These are phyloP conservation scores for Corella eumyota DNA, from an alignment of 23 tunicate species.

Conservation along the genomic window DNA sequence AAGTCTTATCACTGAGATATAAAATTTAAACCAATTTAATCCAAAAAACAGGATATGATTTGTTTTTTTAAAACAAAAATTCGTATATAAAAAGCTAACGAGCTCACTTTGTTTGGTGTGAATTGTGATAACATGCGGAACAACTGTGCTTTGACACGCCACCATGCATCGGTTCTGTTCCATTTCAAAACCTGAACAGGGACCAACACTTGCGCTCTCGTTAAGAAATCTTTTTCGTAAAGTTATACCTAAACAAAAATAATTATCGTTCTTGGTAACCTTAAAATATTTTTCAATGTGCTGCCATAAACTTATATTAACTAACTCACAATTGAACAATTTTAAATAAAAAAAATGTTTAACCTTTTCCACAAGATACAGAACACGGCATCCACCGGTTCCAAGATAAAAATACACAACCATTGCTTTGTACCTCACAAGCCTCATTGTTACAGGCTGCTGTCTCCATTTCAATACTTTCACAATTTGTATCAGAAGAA, in stretches of 20 bases:
- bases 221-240: slow-evolving; percentile 58
- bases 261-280: no score
- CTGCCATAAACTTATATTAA: neutral
- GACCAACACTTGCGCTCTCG: slow-evolving; percentile 12
- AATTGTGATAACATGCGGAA: no score
- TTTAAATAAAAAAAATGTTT: neutral
- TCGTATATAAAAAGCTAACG: no score
- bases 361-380: slow-evolving; percentile 85
- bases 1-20: no score
- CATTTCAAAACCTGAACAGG: slow-evolving; percentile 63
- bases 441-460: slow-evolving; percentile 23
- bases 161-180: slow-evolving; percentile 65
- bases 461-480: slow-evolving; percentile 11
- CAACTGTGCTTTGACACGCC: slow-evolving; percentile 29
- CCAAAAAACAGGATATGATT: no score
- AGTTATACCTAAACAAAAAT: slow-evolving; percentile 41
- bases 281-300: no score
- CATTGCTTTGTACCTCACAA: slow-evolving; percentile 10
- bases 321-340: neutral
- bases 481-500: slow-evolving; percentile 1
- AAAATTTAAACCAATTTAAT: no score
- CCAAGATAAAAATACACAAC: slow-evolving; percentile 55
- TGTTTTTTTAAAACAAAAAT: no score
- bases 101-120: no score
- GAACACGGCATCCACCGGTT: slow-evolving; percentile 93